These are phyloP conservation scores for Drosophila guanche DNA, from an alignment of 1,140 invertebrate genomes.

Conservation along the genomic window DNA sequence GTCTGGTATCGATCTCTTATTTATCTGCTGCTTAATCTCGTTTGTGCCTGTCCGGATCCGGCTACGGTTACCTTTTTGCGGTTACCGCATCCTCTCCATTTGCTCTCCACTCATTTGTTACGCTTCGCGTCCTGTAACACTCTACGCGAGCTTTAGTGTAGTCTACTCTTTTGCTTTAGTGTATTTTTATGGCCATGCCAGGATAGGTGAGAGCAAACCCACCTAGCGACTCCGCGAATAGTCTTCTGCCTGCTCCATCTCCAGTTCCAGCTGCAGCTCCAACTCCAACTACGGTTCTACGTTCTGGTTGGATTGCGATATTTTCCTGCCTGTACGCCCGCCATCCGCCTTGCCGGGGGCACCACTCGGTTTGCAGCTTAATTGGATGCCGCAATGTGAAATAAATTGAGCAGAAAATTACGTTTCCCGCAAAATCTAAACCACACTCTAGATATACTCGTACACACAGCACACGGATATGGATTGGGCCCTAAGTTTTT, in stretches of 20 bases:
- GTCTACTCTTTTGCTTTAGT: conserved; percentile 17
- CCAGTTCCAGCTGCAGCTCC: not conserved
- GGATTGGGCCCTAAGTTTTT: conserved; percentile 38
- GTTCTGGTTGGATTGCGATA: conserved; percentile 30
- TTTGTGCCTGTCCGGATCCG: conserved; percentile 11
- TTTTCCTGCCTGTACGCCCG: conserved; percentile 3
- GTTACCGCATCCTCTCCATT: conserved; percentile 39
- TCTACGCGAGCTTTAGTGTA: not conserved
- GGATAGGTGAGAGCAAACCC: conserved; percentile 12
- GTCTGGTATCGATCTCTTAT: conserved; percentile 36
- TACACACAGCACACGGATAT: not conserved
- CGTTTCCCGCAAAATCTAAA: conserved; percentile 77
- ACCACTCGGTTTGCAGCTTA: conserved; percentile 75
- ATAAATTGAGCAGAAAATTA: conserved; percentile 84
- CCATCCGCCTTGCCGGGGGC: conserved; percentile 11
- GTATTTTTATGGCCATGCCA: conserved; percentile 44
- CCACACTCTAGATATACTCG: conserved; percentile 37
- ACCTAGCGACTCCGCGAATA: conserved; percentile 1
- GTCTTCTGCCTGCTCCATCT: conserved; percentile 27
- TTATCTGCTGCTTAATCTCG: conserved; percentile 40
- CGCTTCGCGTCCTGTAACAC: conserved; percentile 28
- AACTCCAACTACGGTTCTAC: conserved; percentile 4
- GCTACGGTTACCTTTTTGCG: conserved; percentile 60
- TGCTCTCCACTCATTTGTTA: conserved; percentile 50
- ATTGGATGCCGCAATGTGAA: conserved; percentile 83